Evolutionary conservation across 2,888 invertebrate species (phyloP).

Genomic region (Xiphydria camelus): DNA sequence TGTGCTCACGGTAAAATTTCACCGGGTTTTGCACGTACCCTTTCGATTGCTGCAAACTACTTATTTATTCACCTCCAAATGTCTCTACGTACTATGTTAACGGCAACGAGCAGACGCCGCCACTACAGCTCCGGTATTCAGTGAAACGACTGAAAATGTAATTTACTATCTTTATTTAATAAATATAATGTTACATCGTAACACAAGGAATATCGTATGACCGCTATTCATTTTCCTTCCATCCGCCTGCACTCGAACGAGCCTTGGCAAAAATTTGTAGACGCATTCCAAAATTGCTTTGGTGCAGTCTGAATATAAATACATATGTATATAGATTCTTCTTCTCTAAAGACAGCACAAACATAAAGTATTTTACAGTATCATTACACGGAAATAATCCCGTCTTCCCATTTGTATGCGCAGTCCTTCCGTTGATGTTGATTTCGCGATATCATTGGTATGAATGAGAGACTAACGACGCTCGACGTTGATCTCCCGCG

Average conservation of each 20-base stretch:
- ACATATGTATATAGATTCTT: constrained; percentile 26
- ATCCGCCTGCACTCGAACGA: constrained; percentile 25
- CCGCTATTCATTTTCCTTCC: constrained; percentile 26
- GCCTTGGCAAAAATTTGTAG: constrained; percentile 19
- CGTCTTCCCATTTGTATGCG: too few species aligned
- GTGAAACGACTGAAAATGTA: too few species aligned
- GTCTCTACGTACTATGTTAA: too few species aligned
- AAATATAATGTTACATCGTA: constrained; percentile 52
- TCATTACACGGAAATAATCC: constrained; percentile 42
- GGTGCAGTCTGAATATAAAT: constrained; percentile 18
- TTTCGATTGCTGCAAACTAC: too few species aligned
- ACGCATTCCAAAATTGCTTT: not conserved
- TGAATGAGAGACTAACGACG: too few species aligned
- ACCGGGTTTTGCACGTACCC: not conserved
- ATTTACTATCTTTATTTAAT: constrained; percentile 46
- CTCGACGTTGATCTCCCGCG: too few species aligned
- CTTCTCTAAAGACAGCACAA: constrained; percentile 48
- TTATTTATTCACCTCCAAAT: too few species aligned
- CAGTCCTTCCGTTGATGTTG: too few species aligned
- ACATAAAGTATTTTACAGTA: constrained; percentile 49
- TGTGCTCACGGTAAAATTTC: too few species aligned
- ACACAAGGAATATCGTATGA: constrained; percentile 45
- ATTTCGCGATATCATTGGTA: too few species aligned
- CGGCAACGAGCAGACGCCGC: too few species aligned
- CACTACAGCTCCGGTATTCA: too few species aligned